Evolutionary conservation across 2,888 invertebrate species (phyloP).

Genomic region (Atethmia centrago): DNA sequence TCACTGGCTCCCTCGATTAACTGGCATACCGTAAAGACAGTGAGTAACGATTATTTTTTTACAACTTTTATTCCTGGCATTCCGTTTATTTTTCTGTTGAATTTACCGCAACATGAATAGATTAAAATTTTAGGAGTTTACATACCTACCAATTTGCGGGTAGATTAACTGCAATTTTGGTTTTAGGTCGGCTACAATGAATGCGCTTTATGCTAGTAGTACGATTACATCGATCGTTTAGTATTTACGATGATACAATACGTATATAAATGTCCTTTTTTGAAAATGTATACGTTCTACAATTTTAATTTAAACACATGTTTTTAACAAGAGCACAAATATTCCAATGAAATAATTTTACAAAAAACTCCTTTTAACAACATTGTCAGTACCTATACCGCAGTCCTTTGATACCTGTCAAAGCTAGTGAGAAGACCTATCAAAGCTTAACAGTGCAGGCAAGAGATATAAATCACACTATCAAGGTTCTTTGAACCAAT

Average conservation of each 20-base stretch:
- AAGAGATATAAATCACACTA: slow-evolving; percentile 38
- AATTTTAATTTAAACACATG: background rate
- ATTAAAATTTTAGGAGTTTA: background rate
- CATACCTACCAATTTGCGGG: slow-evolving; percentile 13
- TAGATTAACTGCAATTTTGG: slow-evolving; percentile 28
- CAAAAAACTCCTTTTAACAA: background rate
- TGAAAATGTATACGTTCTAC: background rate
- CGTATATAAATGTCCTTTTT: too few relatives aligned
- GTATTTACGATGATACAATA: background rate
- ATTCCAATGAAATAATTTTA: background rate
- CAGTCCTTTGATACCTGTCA: background rate
- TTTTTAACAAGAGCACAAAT: background rate
- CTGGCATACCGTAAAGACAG: slow-evolving; percentile 48
- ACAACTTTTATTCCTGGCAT: slow-evolving; percentile 5
- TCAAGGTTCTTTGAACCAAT: slow-evolving; percentile 30
- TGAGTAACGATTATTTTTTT: slow-evolving; percentile 54
- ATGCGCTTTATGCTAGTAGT: background rate
- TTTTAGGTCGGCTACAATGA: slow-evolving; percentile 9
- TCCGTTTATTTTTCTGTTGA: slow-evolving; percentile 11
- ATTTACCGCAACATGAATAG: background rate
- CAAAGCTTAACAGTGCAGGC: slow-evolving; percentile 8
- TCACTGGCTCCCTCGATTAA: slow-evolving; percentile 62
- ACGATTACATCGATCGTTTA: background rate
- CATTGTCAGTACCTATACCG: background rate
- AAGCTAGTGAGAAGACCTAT: slow-evolving; percentile 5